Evolutionary conservation across 2,113 vertebrate species (phyloP).

Genomic region (Syngnathus typhle): DNA sequence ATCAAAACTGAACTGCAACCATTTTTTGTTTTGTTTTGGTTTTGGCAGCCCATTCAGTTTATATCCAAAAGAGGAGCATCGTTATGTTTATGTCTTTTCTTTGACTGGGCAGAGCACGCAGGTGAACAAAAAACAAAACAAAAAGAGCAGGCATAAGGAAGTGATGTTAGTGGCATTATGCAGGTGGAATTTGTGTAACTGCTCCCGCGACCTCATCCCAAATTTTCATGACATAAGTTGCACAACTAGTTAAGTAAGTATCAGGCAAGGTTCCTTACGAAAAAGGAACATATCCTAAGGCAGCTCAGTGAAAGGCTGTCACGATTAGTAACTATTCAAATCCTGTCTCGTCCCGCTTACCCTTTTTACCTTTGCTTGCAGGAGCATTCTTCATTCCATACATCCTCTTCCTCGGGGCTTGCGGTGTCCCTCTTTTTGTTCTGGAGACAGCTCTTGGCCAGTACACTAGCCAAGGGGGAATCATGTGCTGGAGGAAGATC

Average conservation of each 20-base stretch:
- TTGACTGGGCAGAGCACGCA: neutral
- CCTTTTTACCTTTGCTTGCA: conserved; percentile 12
- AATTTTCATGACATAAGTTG: too few relatives aligned
- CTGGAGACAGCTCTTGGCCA: conserved; percentile 60
- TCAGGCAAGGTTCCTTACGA: too few relatives aligned
- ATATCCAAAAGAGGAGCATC: neutral
- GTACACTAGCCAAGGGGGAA: conserved; percentile 59
- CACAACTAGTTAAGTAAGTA: too few relatives aligned
- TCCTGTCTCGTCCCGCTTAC: neutral
- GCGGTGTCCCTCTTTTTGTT: conserved; percentile 57
- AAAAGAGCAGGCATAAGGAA: neutral
- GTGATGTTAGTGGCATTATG: too few relatives aligned
- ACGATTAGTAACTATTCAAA: neutral
- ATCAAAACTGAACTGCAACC: neutral
- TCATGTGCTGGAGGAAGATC: conserved; percentile 60
- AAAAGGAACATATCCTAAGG: neutral
- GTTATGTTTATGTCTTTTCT: neutral
- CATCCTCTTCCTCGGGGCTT: conserved; percentile 48
- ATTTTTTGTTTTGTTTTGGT: neutral
- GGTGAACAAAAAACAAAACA: too few relatives aligned
- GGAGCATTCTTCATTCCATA: conserved; percentile 63
- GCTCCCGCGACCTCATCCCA: too few relatives aligned
- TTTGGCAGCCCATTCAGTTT: neutral
- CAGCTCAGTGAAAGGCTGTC: neutral
- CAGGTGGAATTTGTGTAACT: too few relatives aligned